Evolutionary conservation across 2,888 invertebrate species (phyloP).

Genomic region (Marronus borbonicus): DNA sequence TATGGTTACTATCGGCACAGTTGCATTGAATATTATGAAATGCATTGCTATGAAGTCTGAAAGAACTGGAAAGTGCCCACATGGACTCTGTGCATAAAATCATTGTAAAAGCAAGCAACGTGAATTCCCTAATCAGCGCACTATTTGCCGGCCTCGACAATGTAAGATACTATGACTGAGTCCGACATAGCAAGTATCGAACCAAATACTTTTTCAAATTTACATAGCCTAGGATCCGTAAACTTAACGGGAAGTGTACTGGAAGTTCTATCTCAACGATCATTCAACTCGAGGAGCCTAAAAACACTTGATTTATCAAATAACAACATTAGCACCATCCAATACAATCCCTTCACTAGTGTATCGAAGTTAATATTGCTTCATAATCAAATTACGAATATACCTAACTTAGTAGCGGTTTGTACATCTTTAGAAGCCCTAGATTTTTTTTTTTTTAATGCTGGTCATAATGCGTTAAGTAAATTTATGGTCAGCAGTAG

Average conservation of each 20-base stretch:
- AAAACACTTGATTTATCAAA: neutral
- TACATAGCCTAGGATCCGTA: neutral
- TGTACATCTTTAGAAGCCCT: neutral
- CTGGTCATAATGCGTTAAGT: neutral
- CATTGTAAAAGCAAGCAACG: neutral
- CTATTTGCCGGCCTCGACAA: neutral
- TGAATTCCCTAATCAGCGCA: neutral
- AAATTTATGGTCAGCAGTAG: neutral
- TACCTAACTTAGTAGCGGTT: neutral
- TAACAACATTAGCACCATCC: conserved; percentile 4
- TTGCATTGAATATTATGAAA: neutral
- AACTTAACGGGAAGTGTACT: conserved; percentile 3
- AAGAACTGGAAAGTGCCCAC: neutral
- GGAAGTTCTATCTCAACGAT: neutral
- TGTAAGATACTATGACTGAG: neutral
- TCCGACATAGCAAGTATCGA: neutral
- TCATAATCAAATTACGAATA: neutral
- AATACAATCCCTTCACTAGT: neutral
- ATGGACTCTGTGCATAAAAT: neutral
- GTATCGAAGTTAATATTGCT: neutral
- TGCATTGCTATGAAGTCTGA: neutral
- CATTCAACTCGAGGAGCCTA: neutral
- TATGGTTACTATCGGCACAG: neutral
- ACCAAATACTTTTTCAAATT: neutral
- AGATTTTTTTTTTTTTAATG: neutral